Evolutionary conservation across 2,888 invertebrate genomes (phyloP).

Genomic region (Punctoribates punctum): DNA sequence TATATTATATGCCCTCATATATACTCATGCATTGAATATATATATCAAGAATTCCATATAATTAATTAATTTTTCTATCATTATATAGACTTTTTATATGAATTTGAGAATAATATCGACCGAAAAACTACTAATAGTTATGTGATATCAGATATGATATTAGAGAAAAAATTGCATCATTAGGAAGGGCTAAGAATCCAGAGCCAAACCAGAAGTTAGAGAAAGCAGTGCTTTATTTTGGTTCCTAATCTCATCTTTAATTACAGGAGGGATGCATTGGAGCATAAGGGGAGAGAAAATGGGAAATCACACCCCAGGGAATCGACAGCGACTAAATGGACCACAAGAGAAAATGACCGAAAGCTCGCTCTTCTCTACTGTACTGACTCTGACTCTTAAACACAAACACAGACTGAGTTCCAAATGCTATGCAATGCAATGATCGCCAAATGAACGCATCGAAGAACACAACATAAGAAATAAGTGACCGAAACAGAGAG

Average conservation of each 20-base stretch:
- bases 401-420: background rate
- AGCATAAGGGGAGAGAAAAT: constrained; percentile 36
- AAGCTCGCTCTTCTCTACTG: background rate
- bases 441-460: constrained; percentile 29
- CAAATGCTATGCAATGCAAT: constrained; percentile 26
- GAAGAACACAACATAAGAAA: constrained; percentile 33
- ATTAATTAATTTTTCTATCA: constrained; percentile 16
- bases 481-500: constrained; percentile 20
- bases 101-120: background rate
- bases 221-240: background rate
- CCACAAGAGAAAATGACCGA: constrained; percentile 37
- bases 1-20: too few relatives aligned
- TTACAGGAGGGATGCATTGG: constrained; percentile 32
- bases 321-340: constrained; percentile 36
- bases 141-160: constrained; percentile 8
- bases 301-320: constrained; percentile 36
- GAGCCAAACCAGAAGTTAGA: background rate
- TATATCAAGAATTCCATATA: constrained; percentile 18
- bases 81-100: background rate
- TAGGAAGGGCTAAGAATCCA: background rate
- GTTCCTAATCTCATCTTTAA: constrained; percentile 37
- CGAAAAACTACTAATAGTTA: constrained; percentile 9
- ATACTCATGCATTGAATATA: background rate
- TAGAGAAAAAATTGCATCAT: constrained; percentile 29
- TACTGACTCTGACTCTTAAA: background rate